Evolutionary conservation across 2,888 invertebrate species (phyloP), one percentile per base, ranked within the genome.

Genomic region (Temnothorax unifasciatus): DNA sequence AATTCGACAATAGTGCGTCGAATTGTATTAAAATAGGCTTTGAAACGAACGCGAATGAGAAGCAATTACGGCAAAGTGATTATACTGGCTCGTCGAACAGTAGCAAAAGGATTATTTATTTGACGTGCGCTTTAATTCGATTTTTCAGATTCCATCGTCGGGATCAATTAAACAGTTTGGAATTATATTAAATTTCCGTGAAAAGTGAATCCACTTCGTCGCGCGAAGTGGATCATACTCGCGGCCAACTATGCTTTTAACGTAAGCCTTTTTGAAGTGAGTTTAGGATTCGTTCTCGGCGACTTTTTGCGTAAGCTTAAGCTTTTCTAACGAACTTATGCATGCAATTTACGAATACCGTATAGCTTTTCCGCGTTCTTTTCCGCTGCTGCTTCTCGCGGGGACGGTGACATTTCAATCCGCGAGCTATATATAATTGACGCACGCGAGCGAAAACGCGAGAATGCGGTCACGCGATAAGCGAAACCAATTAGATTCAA

Each of bases 191-290:
- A 61, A 81, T 81, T 71, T 25, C 54, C 47, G 71, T 13, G 47
- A 68, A 59, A 54, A 79, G 79, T 34, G 44, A 29, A 29, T 29
- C 29, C 29, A 18, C 71, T 50, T 81, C 59, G 59, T 79, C 59
- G 59, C 47, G 41, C 34, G 34, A 79, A 79, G 44, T 61, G 59
- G 64, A 64, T 76, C 59, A 61, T 50, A 59, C 11, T 59, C 59
- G 38, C 59, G 38, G n/a, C 59, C 47, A 81, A 81, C 79, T 81
- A 81, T 81, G 79, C 79, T 81, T 81, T 81, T 71, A 81, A 71
- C 71, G 59, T 81, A 71, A 81, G 71, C 59, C 38, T 71, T 81
- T 81, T 81, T 50, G 2, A 25, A 47, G 13, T 47, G 38, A 71
- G 79, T 71, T 81, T 61, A 69, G 69, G 3, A 59, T 59, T 69